Conservation (phyloP, 2,113 vertebrate species). For the Urocitellus parryii region DNA sequence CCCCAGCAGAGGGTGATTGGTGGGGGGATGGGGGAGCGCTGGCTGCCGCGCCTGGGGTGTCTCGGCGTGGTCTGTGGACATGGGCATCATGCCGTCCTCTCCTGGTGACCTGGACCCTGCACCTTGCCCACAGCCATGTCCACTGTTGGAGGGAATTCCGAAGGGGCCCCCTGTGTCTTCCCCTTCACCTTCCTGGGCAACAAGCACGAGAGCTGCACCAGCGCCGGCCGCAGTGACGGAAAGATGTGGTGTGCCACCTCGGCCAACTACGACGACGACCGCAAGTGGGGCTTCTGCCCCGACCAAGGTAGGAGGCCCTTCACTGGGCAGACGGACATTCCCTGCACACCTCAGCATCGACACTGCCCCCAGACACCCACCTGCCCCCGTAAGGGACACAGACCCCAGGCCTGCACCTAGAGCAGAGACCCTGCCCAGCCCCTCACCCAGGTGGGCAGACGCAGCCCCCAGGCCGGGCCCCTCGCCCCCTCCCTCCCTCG, state of each 20-base stretch:
- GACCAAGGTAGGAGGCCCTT: constrained; percentile 91
- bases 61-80: rapidly evolving
- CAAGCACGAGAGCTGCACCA: constrained; percentile 94
- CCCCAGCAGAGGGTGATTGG: too few relatives aligned
- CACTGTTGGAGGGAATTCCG: constrained; percentile 96
- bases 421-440: neutral
- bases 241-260: constrained; percentile 95
- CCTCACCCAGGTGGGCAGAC: neutral
- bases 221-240: constrained; percentile 93
- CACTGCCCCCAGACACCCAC: neutral
- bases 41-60: rapidly evolving
- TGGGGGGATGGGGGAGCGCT: rapidly evolving
- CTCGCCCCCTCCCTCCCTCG: rapidly evolving
- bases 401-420: rapidly evolving
- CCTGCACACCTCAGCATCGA: neutral
- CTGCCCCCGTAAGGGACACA: too few relatives aligned
- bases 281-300: constrained; percentile 98
- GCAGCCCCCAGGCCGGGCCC: neutral
- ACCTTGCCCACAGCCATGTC: constrained; percentile 91
- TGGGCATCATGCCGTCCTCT: rapidly evolving
- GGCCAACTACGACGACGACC: constrained; percentile 95
- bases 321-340: rapidly evolving
- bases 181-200: constrained; percentile 96
- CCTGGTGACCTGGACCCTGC: constrained; percentile 8
- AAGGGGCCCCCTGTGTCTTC: constrained; percentile 95